phyloP scores from a whole-genome alignment of 1,140 invertebrate species.

The Danaus plexippus region DNA sequence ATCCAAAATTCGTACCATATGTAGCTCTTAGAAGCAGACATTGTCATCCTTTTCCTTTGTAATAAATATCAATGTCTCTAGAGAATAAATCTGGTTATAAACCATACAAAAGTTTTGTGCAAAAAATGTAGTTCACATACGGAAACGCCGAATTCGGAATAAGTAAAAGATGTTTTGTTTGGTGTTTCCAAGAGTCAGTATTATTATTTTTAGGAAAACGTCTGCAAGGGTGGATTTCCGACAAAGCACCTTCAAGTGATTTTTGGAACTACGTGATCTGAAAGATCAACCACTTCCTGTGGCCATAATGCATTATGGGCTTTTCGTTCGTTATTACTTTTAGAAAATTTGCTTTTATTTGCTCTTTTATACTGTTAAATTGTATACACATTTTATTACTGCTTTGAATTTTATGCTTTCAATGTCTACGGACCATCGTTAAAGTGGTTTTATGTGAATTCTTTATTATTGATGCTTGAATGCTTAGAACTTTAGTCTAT shows the following conservation, averaged over 20 bases:
- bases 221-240: neutral
- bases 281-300: slow-evolving; percentile 22
- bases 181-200: no score
- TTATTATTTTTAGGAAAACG: no score
- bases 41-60: no score
- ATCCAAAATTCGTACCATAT: no score
- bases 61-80: no score
- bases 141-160: no score
- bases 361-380: slow-evolving; percentile 18
- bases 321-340: slow-evolving; percentile 25
- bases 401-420: slow-evolving; percentile 35
- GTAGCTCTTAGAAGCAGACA: no score
- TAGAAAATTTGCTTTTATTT: slow-evolving; percentile 33
- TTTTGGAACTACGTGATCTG: slow-evolving; percentile 11
- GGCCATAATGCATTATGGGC: slow-evolving; percentile 25
- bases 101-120: no score
- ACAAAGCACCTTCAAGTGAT: neutral
- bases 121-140: no score
- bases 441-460: slow-evolving; percentile 23
- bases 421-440: slow-evolving; percentile 27
- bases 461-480: slow-evolving; percentile 18
- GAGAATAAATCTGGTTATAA: no score
- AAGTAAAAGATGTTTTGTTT: no score
- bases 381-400: slow-evolving; percentile 32
- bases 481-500: slow-evolving; percentile 6